phyloP scores from a whole-genome alignment of 2,888 invertebrate species.

The Yponomeuta malinellus region DNA sequence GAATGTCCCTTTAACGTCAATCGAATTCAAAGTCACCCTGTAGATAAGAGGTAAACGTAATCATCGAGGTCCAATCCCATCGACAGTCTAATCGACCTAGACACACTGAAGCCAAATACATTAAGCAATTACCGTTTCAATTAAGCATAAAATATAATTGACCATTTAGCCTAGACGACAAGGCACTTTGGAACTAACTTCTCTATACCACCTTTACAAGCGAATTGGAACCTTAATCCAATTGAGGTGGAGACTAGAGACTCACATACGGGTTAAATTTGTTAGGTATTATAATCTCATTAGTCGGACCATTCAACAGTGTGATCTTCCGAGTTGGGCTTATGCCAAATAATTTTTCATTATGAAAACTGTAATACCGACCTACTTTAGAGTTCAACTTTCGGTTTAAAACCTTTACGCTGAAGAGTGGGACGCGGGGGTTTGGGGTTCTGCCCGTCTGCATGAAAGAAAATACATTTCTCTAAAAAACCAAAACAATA shows the following conservation, averaged over 20 bases:
- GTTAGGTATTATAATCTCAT: neutral
- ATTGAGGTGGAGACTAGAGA: neutral
- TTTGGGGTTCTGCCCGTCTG: no score
- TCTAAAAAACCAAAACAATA: no score
- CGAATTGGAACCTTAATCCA: neutral
- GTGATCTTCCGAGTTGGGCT: neutral
- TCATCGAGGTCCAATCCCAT: no score
- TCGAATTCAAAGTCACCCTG: no score
- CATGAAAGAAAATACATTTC: no score
- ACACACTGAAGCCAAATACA: no score
- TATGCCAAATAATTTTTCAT: neutral
- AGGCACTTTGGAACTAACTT: neutral
- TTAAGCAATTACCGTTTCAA: neutral
- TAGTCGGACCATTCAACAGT: neutral
- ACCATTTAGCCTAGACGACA: neutral
- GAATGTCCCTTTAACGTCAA: no score
- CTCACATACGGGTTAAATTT: neutral
- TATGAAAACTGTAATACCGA: neutral
- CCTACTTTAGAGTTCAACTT: neutral
- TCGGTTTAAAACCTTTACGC: neutral
- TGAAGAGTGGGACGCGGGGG: no score
- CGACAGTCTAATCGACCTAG: no score
- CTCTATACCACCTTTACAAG: neutral
- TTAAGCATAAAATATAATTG: constrained; percentile 1
- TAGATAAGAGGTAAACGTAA: no score